Percentiles rank a stretch among this genome's conserved stretches.
Conservation (phyloP, 2,797 vertebrate species). For the Pangasius sanitwongsei region DNA sequence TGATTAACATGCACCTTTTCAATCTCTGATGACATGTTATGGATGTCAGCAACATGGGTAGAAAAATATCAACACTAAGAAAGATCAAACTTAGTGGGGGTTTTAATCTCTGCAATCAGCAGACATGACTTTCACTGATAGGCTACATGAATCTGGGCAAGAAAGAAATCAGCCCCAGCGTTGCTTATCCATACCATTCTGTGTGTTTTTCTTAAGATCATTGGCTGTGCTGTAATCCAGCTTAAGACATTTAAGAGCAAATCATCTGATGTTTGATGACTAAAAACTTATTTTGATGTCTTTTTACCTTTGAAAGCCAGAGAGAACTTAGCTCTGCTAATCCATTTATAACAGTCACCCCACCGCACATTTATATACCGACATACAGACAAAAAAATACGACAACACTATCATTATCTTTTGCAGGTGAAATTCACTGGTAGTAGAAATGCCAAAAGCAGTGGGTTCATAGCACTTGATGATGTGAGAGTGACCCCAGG, state of each 20-base stretch:
- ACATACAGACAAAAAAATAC: background rate
- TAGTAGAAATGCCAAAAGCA: constrained; percentile 59
- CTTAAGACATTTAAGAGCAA: background rate
- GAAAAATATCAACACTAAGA: background rate
- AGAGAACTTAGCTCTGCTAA: background rate
- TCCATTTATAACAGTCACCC: background rate
- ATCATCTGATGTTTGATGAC: background rate
- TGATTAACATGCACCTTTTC: background rate
- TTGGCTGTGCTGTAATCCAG: background rate
- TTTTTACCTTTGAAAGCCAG: background rate
- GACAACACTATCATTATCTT: background rate
- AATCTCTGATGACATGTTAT: background rate
- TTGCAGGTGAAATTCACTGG: constrained; percentile 69
- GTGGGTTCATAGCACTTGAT: constrained; percentile 76
- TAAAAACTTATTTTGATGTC: background rate
- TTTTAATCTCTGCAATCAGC: background rate
- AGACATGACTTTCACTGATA: background rate
- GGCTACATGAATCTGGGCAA: background rate
- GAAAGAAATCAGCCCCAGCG: background rate
- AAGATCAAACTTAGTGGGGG: background rate
- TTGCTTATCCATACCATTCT: background rate
- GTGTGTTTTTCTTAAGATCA: background rate
- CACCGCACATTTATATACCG: background rate
- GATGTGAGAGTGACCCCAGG: constrained; percentile 73
- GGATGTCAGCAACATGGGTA: background rate